Percentiles rank a stretch among this genome's conserved stretches.
phyloP scores from a whole-genome alignment of 2,888 invertebrate genomes.

The Diaperis boleti region DNA sequence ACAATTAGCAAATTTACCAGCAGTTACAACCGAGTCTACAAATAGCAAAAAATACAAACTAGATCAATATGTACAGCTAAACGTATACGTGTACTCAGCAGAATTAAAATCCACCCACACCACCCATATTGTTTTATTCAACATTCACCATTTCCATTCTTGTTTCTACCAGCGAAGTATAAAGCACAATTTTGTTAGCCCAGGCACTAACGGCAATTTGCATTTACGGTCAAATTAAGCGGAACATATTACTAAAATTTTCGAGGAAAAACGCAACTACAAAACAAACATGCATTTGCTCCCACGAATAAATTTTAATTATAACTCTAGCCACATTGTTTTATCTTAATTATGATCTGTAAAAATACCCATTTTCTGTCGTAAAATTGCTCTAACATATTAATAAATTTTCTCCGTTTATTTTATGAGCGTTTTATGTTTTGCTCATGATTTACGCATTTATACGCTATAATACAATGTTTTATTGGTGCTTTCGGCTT shows the following conservation, averaged over 20 bases:
- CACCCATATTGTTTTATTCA: too few relatives aligned
- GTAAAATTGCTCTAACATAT: conserved; percentile 5
- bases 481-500: not conserved
- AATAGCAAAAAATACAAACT: too few relatives aligned
- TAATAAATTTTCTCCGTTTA: not conserved
- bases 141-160: too few relatives aligned
- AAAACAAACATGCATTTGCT: too few relatives aligned
- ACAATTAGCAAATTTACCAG: too few relatives aligned
- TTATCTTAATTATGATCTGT: conserved; percentile 5
- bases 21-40: too few relatives aligned
- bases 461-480: not conserved
- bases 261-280: not conserved
- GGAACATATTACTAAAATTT: not conserved
- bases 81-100: too few relatives aligned
- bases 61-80: too few relatives aligned
- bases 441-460: not conserved
- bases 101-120: too few relatives aligned
- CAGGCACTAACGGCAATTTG: not conserved
- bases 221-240: not conserved
- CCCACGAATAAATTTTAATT: not conserved
- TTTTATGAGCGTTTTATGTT: conserved; percentile 2
- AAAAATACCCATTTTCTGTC: conserved; percentile 3
- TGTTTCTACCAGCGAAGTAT: too few relatives aligned
- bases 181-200: too few relatives aligned
- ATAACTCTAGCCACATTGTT: not conserved